Conservation (phyloP, 2,113 vertebrate genomes). For the Aphelocoma coerulescens region DNA sequence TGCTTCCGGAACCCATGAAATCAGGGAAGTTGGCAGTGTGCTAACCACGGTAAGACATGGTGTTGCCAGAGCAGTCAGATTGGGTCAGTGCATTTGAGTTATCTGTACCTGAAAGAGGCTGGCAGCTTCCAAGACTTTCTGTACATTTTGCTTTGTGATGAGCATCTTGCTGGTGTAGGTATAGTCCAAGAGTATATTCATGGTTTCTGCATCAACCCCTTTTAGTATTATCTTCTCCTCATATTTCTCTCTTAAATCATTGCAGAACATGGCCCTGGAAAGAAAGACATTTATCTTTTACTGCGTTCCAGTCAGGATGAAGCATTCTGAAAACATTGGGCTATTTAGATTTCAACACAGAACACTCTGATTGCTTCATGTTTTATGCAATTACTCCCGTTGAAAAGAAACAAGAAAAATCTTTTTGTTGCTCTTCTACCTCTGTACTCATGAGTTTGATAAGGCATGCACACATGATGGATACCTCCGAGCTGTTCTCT, state of each 20-base stretch:
- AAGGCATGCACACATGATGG: background rate
- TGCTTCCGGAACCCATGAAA: background rate
- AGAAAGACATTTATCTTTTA: slow-evolving; percentile 32
- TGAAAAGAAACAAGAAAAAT: background rate
- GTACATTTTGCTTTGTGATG: slow-evolving; percentile 91
- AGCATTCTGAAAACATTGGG: slow-evolving; percentile 15
- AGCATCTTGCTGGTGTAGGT: slow-evolving; percentile 91
- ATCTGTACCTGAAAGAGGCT: slow-evolving; percentile 90
- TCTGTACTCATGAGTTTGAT: background rate
- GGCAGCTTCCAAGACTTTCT: slow-evolving; percentile 89
- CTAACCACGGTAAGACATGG: background rate
- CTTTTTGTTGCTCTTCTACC: background rate
- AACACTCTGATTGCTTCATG: slow-evolving; percentile 1
- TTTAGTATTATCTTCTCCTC: slow-evolving; percentile 89
- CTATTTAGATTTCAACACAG: slow-evolving; percentile 30
- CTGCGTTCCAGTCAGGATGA: background rate
- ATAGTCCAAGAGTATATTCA: slow-evolving; percentile 89
- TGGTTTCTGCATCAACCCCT: slow-evolving; percentile 88
- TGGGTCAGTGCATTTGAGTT: background rate
- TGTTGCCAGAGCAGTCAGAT: background rate
- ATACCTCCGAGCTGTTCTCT: background rate
- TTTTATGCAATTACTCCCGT: background rate
- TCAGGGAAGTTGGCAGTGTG: background rate
- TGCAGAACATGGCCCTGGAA: slow-evolving; percentile 96
- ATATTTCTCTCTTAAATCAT: slow-evolving; percentile 89